Conservation (phyloP, 2,113 vertebrate genomes). For the Circaetus cinerascens region DNA sequence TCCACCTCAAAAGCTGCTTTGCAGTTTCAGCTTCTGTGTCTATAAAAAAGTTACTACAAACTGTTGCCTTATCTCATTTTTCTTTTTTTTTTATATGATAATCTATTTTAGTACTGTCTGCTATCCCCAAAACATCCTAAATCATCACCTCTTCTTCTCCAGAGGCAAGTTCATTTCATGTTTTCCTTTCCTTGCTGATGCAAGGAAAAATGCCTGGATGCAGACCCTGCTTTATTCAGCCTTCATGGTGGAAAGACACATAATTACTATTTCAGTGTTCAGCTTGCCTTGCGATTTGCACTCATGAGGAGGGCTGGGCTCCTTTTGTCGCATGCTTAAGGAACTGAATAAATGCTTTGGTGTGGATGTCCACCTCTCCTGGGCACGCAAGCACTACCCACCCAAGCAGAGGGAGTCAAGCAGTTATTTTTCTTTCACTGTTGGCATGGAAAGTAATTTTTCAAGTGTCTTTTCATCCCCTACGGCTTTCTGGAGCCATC, state of each 20-base stretch:
- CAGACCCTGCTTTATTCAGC: background rate
- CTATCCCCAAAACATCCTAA: background rate
- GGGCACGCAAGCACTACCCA: rapidly evolving
- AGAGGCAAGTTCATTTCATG: background rate
- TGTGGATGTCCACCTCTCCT: background rate
- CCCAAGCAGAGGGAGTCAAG: background rate
- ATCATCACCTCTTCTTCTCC: background rate
- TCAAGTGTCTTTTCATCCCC: background rate
- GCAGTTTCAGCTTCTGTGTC: background rate
- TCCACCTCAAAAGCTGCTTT: background rate
- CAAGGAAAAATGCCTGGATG: background rate
- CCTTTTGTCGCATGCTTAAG: background rate
- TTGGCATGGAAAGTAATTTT: background rate
- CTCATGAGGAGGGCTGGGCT: background rate
- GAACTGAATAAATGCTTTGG: background rate
- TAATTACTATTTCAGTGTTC: background rate
- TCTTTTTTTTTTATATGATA: background rate
- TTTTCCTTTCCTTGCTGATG: background rate
- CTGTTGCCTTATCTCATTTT: background rate
- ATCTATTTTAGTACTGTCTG: background rate
- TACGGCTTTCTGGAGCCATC: background rate
- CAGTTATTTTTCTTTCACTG: background rate
- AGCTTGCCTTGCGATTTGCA: background rate
- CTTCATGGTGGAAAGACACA: background rate
- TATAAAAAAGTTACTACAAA: background rate